phyloP scores from a whole-genome alignment of 1,140 invertebrate species.

The Drosophila insularis region DNA sequence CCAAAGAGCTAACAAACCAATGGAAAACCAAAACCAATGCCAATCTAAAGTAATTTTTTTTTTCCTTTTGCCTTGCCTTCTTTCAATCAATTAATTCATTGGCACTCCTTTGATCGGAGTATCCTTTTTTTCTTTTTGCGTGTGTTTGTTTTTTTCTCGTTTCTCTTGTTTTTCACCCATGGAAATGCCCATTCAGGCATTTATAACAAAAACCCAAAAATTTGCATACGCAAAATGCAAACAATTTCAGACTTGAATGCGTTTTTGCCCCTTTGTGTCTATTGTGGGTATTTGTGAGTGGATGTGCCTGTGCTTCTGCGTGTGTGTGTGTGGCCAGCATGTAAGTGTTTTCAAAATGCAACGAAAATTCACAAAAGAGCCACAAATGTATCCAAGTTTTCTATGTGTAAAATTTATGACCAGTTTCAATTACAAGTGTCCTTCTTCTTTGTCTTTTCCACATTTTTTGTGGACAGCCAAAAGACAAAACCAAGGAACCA shows the following conservation, averaged over 20 bases:
- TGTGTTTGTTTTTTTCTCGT: not conserved
- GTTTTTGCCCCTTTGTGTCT: conserved; percentile 35
- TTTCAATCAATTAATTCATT: conserved; percentile 3
- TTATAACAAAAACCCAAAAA: conserved; percentile 19
- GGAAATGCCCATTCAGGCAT: conserved; percentile 34
- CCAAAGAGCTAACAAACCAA: not conserved
- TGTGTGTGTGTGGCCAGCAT: not conserved
- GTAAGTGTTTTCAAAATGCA: not conserved
- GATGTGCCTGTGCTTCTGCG: not conserved
- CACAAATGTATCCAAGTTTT: conserved; percentile 3
- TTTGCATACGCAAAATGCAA: conserved; percentile 35
- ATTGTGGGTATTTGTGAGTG: not conserved
- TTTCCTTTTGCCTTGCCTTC: not conserved
- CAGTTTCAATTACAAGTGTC: conserved; percentile 26
- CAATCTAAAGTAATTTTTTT: not conserved
- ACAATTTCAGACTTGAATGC: conserved; percentile 58
- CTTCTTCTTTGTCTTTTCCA: not conserved
- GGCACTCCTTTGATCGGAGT: conserved; percentile 6
- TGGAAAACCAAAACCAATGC: not conserved
- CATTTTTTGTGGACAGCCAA: not conserved
- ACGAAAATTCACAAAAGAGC: conserved; percentile 11
- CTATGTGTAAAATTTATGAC: conserved; percentile 26
- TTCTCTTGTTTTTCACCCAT: not conserved
- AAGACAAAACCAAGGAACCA: conserved; percentile 9
- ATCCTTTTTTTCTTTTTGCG: not conserved